These are phyloP conservation scores for Anthophora plumipes DNA, from an alignment of 2,888 invertebrate genomes.

Conservation along the genomic window DNA sequence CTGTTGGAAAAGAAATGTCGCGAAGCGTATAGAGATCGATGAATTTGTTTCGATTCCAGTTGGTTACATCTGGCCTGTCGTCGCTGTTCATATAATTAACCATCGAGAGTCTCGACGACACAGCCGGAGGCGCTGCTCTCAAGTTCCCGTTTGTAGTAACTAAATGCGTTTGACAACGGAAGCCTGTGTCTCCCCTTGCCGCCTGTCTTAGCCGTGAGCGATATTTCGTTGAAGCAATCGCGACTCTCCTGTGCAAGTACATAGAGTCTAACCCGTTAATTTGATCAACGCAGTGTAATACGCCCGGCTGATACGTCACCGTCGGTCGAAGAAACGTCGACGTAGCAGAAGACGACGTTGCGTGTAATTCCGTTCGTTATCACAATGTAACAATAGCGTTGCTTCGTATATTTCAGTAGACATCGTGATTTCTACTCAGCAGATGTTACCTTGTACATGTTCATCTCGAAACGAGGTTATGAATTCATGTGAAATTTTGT, in stretches of 20 bases:
- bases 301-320: neutral
- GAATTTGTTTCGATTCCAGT: slow-evolving; percentile 19
- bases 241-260: slow-evolving; percentile 39
- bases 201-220: slow-evolving; percentile 76
- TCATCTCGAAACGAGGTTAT: no score
- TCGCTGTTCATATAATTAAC: slow-evolving; percentile 78
- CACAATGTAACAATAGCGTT: no score
- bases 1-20: no score
- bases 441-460: no score
- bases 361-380: no score
- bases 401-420: no score
- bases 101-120: slow-evolving; percentile 80
- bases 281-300: slow-evolving; percentile 28
- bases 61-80: slow-evolving; percentile 42
- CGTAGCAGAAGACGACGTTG: neutral
- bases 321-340: neutral
- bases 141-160: slow-evolving; percentile 83
- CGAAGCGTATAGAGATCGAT: slow-evolving; percentile 6
- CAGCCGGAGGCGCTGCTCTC: slow-evolving; percentile 76
- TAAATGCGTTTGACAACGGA: slow-evolving; percentile 84
- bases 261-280: slow-evolving; percentile 53
- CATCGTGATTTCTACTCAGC: no score
- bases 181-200: slow-evolving; percentile 79
- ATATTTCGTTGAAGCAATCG: slow-evolving; percentile 62
- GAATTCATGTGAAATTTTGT: no score